These are phyloP conservation scores for Teinopalpus imperialis DNA, from an alignment of 2,888 invertebrate genomes.

Conservation along the genomic window DNA sequence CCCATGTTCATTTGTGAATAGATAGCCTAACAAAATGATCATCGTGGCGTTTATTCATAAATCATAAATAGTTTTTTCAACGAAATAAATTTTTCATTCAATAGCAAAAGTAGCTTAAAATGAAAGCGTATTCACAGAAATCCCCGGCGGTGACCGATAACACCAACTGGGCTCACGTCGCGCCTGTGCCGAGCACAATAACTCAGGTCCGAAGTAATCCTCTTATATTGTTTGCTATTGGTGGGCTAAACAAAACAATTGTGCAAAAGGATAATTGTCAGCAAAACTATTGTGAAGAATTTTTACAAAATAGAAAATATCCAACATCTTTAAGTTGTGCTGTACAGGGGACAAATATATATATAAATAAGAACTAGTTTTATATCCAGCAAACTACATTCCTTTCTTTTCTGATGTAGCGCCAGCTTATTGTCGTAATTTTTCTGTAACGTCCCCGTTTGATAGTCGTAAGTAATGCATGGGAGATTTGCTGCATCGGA, in stretches of 20 bases:
- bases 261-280: slow-evolving; percentile 12
- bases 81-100: not conserved
- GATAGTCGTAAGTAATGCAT: too few species aligned
- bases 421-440: too few species aligned
- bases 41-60: too few species aligned
- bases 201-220: slow-evolving; percentile 19
- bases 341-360: too few species aligned
- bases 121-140: slow-evolving; percentile 3
- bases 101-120: slow-evolving; percentile 7
- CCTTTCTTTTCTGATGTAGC: too few species aligned
- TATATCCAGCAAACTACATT: too few species aligned
- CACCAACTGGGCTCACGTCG: slow-evolving; percentile 14
- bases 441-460: too few species aligned
- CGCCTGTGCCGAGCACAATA: slow-evolving; percentile 14
- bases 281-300: not conserved
- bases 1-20: too few species aligned
- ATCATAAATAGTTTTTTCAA: too few species aligned
- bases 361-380: too few species aligned
- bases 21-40: too few species aligned
- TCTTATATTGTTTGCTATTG: slow-evolving; percentile 22
- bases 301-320: not conserved
- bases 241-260: slow-evolving; percentile 11
- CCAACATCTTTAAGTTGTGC: not conserved
- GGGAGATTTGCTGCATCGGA: too few species aligned
- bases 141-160: slow-evolving; percentile 18